A percentile compares a stretch with the other conserved stretches of the same genome.
These are phyloP conservation scores for Salvelinus sp. DNA, from an alignment of 2,113 vertebrate genomes.

Conservation along the genomic window DNA sequence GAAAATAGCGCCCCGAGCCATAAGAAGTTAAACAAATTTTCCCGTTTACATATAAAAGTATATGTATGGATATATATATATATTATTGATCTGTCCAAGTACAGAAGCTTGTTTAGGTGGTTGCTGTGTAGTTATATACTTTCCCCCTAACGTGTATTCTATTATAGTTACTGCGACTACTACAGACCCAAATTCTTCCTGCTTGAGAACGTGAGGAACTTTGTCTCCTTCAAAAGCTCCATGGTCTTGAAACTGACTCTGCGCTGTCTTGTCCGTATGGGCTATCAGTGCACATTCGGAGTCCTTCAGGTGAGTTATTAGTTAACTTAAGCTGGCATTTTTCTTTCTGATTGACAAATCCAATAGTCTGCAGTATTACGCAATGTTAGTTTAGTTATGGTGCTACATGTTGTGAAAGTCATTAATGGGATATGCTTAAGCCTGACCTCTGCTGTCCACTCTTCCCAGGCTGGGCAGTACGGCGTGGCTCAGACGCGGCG, in stretches of 20 bases:
- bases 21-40: not conserved
- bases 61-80: no score
- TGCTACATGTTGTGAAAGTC: not conserved
- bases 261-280: conserved; percentile 94
- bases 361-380: not conserved
- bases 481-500: conserved; percentile 92
- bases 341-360: not conserved
- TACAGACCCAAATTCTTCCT: conserved; percentile 94
- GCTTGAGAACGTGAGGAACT: conserved; percentile 94
- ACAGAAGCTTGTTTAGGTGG: not conserved
- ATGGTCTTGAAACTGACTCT: conserved; percentile 96
- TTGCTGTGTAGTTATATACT: not conserved
- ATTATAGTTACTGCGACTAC: conserved; percentile 92
- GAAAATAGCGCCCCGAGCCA: no score
- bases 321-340: not conserved
- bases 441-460: not conserved
- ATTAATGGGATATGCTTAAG: not conserved
- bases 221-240: conserved; percentile 94
- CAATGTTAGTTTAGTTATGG: not conserved
- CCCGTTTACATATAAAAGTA: no score
- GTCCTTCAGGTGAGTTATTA: conserved; percentile 84
- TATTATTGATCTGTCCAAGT: not conserved
- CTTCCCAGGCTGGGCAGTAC: conserved; percentile 88
- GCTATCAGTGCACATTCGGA: conserved; percentile 96
- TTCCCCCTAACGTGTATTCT: not conserved